Evolutionary conservation across 1,140 invertebrate genomes (phyloP), one percentile per base, ranked within the genome.

Genomic region (Thaumatotibia leucotreta): DNA sequence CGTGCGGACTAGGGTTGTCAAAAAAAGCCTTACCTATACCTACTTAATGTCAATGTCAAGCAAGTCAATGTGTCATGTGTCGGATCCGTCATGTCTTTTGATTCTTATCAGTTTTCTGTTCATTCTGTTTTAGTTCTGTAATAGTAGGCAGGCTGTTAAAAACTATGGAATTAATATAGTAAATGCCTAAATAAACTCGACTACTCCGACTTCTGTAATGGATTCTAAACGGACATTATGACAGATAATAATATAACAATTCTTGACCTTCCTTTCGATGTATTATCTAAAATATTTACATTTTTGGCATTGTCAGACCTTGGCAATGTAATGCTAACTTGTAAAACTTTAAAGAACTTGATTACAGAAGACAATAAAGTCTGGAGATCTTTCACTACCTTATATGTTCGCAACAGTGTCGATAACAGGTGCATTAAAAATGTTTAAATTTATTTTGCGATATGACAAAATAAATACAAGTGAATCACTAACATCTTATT

Each of bases 221-320:
- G 61, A 32, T 9, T n/a, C 9, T 20, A 33, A 3, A 31, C 31
- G 23, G 11, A 6, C 61, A 62, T 23, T 33, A 62, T 62, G 61
- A 22, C 61, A 4, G 22, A 62, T n/a, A n/a, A n/a, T n/a, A n/a
- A n/a, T 23, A n/a, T 62, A 33, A 62, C 66, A 24, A 27, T 83
- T 35, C 49, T 79, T 32, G 31, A 75, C 22, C 64, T 88, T n/a
- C 87, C 87, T 22, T 68, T 77, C 49, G 83, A 89, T 69, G 69
- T 89, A 50, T 73, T 89, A 66, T n/a, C 78, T 20, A 74, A 80
- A 67, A 86, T 89, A 69, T 73, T 88, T 9, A 77, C 63, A 54
- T 70, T 74, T 45, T 69, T 89, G 58, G 23, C 74, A 11, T 35
- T 75, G 63, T 27, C 35, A 11, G 87, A 89, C 67, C 58, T 89